Evolutionary conservation across 2,888 invertebrate species (phyloP).

Genomic region (Epiblema foenella): DNA sequence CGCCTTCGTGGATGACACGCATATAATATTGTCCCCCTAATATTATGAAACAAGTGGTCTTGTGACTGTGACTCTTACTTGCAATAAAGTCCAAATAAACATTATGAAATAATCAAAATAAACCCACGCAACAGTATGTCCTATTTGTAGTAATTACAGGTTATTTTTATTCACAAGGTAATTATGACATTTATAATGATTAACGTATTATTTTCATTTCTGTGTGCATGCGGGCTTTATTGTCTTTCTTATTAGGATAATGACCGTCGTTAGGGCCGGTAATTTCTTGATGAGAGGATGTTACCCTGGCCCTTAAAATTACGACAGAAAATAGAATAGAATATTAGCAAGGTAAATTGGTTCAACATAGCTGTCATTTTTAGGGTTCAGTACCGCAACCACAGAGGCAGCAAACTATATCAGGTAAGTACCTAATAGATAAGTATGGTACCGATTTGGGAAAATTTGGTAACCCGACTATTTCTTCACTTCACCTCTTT

Average conservation of each 20-base stretch:
- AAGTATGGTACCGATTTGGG: too few relatives aligned
- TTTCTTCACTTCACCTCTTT: background rate
- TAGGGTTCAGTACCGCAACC: too few relatives aligned
- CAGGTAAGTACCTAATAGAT: too few relatives aligned
- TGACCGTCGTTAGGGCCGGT: constrained; percentile 10
- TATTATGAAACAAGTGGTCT: too few relatives aligned
- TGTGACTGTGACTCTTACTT: too few relatives aligned
- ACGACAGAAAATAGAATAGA: background rate
- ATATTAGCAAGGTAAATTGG: background rate
- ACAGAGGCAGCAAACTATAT: too few relatives aligned
- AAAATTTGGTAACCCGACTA: background rate
- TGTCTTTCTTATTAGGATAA: constrained; percentile 37
- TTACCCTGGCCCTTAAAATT: constrained; percentile 44
- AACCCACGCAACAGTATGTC: constrained; percentile 20
- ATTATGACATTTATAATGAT: constrained; percentile 36
- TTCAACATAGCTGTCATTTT: too few relatives aligned
- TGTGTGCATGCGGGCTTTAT: constrained; percentile 22
- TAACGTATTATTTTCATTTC: constrained; percentile 32
- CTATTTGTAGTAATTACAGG: constrained; percentile 30
- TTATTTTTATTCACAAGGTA: constrained; percentile 23
- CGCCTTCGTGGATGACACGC: too few relatives aligned
- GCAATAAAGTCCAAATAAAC: background rate
- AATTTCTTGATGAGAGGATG: constrained; percentile 49
- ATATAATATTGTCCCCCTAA: too few relatives aligned
- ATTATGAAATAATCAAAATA: background rate